These are phyloP conservation scores for Cryptocephalus primarius DNA, from an alignment of 2,888 invertebrate species.

Conservation along the genomic window DNA sequence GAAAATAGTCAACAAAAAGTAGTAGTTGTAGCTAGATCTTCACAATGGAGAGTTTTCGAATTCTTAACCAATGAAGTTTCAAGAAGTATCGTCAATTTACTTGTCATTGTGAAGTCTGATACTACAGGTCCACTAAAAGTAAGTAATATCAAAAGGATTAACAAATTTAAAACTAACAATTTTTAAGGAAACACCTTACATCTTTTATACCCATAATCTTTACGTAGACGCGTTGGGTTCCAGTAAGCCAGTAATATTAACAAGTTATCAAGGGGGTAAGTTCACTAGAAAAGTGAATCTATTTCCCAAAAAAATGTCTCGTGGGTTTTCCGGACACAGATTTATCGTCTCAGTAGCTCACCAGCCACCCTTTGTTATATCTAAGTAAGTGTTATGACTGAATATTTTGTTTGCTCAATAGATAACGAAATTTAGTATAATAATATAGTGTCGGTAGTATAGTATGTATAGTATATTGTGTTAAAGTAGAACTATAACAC, in stretches of 20 bases:
- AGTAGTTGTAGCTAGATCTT: slow-evolving; percentile 55
- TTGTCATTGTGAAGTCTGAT: slow-evolving; percentile 57
- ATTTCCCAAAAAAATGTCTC: slow-evolving; percentile 56
- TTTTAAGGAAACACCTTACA: slow-evolving; percentile 55
- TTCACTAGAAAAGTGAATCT: slow-evolving; percentile 52
- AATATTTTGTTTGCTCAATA: too few species aligned
- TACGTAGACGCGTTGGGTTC: slow-evolving; percentile 64
- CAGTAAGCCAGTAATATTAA: slow-evolving; percentile 54
- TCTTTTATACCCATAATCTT: slow-evolving; percentile 63
- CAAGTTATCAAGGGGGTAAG: slow-evolving; percentile 57
- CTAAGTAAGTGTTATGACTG: slow-evolving; percentile 37
- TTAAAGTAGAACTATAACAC: too few species aligned
- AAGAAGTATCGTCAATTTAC: slow-evolving; percentile 56
- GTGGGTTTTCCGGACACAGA: slow-evolving; percentile 65
- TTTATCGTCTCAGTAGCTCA: slow-evolving; percentile 58
- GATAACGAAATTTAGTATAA: too few species aligned
- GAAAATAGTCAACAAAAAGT: slow-evolving; percentile 53
- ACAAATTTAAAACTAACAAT: too few species aligned
- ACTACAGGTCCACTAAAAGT: slow-evolving; percentile 24
- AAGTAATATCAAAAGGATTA: background rate
- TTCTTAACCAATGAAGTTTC: slow-evolving; percentile 52
- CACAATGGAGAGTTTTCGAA: slow-evolving; percentile 65
- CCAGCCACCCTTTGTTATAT: slow-evolving; percentile 65
- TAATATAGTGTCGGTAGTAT: too few species aligned
- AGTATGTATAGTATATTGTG: too few species aligned